A percentile compares a stretch with the other conserved stretches of the same genome.
Conservation (phyloP, 2,888 invertebrate species). For the Diarsia mendica region DNA sequence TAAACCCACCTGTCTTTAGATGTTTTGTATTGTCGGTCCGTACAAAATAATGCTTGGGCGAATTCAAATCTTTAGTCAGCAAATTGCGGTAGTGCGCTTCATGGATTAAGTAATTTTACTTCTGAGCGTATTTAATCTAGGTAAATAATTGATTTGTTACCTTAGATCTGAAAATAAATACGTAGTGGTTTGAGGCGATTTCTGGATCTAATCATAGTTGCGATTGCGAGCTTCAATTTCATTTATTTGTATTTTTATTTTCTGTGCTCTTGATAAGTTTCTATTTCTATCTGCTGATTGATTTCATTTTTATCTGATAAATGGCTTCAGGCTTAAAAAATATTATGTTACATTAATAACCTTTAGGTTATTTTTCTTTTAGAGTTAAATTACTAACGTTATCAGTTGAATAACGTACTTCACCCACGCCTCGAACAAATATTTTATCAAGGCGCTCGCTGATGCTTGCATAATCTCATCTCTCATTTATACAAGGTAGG, state of each 20-base stretch:
- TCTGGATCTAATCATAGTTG: background rate
- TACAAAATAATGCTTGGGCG: background rate
- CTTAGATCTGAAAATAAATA: conserved; percentile 7
- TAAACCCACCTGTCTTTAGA: background rate
- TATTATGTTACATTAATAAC: conserved; percentile 12
- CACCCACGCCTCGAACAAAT: conserved; percentile 36
- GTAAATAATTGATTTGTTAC: background rate
- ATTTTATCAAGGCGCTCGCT: conserved; percentile 27
- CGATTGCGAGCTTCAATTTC: conserved; percentile 1
- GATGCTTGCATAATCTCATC: conserved; percentile 48
- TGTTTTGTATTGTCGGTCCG: background rate
- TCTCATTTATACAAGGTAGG: conserved; percentile 45
- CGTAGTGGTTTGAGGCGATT: background rate
- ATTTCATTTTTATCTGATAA: background rate
- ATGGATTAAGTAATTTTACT: background rate
- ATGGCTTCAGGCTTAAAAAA: background rate
- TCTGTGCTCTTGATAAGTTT: conserved; percentile 9
- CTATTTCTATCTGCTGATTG: background rate
- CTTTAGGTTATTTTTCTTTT: conserved; percentile 2
- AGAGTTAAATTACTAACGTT: conserved; percentile 17
- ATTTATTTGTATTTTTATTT: conserved; percentile 12
- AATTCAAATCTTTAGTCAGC: background rate
- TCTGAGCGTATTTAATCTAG: background rate
- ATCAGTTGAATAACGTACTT: conserved; percentile 9
- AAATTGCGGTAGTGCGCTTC: background rate